phyloP scores from a whole-genome alignment of 2,113 vertebrate species.

The Bombycilla garrulus region DNA sequence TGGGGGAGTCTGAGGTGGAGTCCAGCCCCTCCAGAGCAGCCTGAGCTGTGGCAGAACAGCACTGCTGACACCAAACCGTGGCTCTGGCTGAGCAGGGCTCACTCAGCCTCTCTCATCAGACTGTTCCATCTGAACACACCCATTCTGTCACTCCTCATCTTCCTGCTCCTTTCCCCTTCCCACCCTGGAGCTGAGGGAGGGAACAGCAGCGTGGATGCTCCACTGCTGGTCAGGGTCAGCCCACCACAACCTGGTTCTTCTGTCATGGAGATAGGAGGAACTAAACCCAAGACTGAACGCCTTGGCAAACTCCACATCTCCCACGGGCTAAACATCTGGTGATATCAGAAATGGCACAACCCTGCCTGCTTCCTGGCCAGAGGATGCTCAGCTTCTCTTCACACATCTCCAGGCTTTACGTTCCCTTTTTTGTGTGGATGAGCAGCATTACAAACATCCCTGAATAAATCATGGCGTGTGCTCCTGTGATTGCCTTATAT shows the following conservation, averaged over 20 bases:
- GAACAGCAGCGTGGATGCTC: background rate
- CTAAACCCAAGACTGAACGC: background rate
- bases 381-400: background rate
- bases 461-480: background rate
- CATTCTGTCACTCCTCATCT: background rate
- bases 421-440: background rate
- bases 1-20: background rate
- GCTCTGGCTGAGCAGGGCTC: background rate
- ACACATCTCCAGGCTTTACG: background rate
- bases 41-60: background rate
- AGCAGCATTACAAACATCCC: background rate
- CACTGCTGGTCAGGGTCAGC: background rate
- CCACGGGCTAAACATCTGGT: background rate
- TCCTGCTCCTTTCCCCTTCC: background rate
- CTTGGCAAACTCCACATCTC: background rate
- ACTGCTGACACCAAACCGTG: background rate
- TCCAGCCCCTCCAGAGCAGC: background rate
- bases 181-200: fast-evolving
- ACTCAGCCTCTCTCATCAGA: background rate
- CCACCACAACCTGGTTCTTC: background rate
- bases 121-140: background rate
- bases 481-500: background rate
- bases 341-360: background rate
- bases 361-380: background rate
- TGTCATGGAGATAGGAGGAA: background rate